Evolutionary conservation across 2,888 invertebrate genomes (phyloP).

Genomic region (Nebria salina): DNA sequence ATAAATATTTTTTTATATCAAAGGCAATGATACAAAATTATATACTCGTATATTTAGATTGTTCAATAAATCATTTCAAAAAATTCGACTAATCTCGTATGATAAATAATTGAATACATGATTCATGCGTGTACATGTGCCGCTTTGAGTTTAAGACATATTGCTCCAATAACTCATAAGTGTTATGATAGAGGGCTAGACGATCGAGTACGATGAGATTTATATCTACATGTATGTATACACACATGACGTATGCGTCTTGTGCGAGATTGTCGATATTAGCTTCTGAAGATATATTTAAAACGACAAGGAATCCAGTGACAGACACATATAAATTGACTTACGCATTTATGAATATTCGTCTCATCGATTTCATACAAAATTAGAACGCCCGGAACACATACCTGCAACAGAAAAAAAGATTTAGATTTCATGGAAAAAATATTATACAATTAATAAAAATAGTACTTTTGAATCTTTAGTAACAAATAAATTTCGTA

Average conservation of each 20-base stretch:
- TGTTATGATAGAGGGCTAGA: constrained; percentile 37
- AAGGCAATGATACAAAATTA: neutral
- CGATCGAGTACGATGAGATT: constrained; percentile 26
- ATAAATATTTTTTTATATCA: no score
- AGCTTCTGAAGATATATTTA: constrained; percentile 21
- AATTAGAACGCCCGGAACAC: neutral
- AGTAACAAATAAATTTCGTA: no score
- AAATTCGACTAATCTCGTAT: constrained; percentile 32
- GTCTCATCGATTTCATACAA: neutral
- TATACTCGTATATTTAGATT: constrained; percentile 16
- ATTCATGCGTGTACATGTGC: constrained; percentile 30
- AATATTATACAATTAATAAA: neutral
- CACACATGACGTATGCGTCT: constrained; percentile 10
- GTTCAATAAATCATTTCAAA: constrained; percentile 23
- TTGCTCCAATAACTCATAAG: constrained; percentile 42
- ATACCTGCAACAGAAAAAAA: constrained; percentile 19
- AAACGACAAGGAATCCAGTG: constrained; percentile 8
- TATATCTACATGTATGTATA: constrained; percentile 27
- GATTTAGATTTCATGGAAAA: neutral
- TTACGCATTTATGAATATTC: constrained; percentile 29
- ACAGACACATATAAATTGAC: constrained; percentile 24
- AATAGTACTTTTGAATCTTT: no score
- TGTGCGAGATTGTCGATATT: constrained; percentile 8
- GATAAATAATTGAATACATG: constrained; percentile 42
- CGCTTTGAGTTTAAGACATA: constrained; percentile 21